phyloP scores from a whole-genome alignment of 2,888 invertebrate species.

The Heliconius aoede region DNA sequence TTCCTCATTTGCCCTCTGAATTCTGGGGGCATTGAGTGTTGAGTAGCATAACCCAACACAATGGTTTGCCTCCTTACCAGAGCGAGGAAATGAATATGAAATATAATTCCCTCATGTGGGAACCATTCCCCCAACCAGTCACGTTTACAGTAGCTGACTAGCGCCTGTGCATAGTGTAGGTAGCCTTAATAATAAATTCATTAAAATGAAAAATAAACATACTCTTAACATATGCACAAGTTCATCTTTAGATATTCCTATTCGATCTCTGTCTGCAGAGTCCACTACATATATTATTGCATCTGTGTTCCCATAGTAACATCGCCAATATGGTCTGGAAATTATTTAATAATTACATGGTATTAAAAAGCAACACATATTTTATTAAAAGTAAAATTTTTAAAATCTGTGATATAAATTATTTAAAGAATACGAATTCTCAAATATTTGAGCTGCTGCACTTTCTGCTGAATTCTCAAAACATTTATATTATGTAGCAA shows the following conservation, averaged over 20 bases:
- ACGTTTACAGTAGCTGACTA: too few species aligned
- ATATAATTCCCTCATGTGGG: not conserved
- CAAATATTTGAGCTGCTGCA: too few species aligned
- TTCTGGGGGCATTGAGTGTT: not conserved
- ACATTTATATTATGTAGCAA: too few species aligned
- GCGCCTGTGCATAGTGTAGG: too few species aligned
- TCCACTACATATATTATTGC: conserved; percentile 99
- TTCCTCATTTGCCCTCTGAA: too few species aligned
- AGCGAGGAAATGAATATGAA: not conserved
- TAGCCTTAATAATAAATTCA: too few species aligned
- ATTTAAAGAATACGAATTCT: too few species aligned
- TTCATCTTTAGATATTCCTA: conserved; percentile 99
- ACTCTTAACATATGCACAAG: conserved; percentile 98
- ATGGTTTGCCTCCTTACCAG: not conserved
- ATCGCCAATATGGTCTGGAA: conserved; percentile 99
- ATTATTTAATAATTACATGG: conserved; percentile 34
- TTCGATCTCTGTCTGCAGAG: conserved; percentile 98
- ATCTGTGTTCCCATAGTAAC: conserved; percentile 99
- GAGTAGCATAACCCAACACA: not conserved
- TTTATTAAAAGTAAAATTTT: too few species aligned
- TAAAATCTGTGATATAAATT: too few species aligned
- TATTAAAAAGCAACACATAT: too few species aligned
- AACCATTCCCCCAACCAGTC: too few species aligned
- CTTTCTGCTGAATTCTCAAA: too few species aligned
- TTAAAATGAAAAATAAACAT: conserved; percentile 59